Percentiles rank a stretch among this genome's conserved stretches.
Evolutionary conservation across 2,113 vertebrate genomes (phyloP).

Genomic region (Syngnathus scovelli): DNA sequence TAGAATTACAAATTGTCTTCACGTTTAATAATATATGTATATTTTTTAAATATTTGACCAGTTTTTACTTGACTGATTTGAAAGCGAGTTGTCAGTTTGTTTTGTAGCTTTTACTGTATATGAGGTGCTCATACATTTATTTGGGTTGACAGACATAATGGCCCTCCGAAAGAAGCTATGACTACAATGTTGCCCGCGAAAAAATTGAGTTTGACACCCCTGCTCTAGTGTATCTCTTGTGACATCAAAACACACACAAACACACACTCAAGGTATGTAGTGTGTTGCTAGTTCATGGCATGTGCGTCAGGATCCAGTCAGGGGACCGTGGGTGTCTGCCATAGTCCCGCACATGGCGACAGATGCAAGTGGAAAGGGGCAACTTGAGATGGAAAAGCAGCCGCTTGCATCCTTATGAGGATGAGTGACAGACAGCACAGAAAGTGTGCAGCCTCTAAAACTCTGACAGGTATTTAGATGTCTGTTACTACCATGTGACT

Average conservation of each 20-base stretch:
- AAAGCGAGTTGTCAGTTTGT: too few relatives aligned
- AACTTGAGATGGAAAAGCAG: background rate
- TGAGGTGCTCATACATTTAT: too few relatives aligned
- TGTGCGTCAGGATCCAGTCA: background rate
- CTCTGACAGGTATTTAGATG: conserved; percentile 51
- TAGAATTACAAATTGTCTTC: too few relatives aligned
- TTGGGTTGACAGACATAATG: too few relatives aligned
- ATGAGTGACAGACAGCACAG: background rate
- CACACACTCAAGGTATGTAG: background rate
- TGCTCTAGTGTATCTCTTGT: background rate
- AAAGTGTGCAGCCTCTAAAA: background rate
- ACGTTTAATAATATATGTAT: too few relatives aligned
- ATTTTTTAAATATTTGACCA: too few relatives aligned
- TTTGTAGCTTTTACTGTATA: too few relatives aligned
- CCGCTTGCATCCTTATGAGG: background rate
- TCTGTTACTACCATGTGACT: conserved; percentile 66
- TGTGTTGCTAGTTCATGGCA: too few relatives aligned
- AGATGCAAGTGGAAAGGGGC: conserved; percentile 47
- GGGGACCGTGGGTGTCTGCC: conserved; percentile 7
- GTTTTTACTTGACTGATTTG: too few relatives aligned
- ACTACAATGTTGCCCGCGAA: too few relatives aligned
- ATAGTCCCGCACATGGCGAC: conserved; percentile 31
- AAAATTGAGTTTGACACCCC: too few relatives aligned
- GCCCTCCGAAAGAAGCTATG: too few relatives aligned
- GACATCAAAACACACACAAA: background rate